Evolutionary conservation across 1,140 invertebrate genomes (phyloP), one percentile per base, ranked within the genome.

Genomic region (Bombus cullumanus): DNA sequence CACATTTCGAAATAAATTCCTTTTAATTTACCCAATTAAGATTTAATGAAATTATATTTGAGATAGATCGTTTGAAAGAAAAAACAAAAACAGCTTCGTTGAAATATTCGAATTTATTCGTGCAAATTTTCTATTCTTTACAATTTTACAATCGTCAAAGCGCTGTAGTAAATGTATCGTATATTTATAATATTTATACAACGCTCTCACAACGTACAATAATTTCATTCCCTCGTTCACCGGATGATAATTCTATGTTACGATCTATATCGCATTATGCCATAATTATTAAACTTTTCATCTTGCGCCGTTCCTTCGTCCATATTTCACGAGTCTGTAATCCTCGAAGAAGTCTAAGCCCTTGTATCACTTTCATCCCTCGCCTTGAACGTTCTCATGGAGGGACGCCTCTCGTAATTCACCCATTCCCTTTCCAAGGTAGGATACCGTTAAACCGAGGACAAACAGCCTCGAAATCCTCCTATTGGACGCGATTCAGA

Each of bases 381-480:
- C 28, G 43, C 37, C 69, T 86, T 41, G 82, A 59, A 62, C 84
- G 68, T 10, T 39, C 71, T 83, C 74, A 34, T 37, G 57, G 68
- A 76, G n/a, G 72, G 62, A 74, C 64, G 31, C n/a, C 59, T 85
- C 57, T 68, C 74, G 18, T 75, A 81, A 88, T 41, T 85, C 86
- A 72, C 57, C 47, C 66, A 69, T 53, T 64, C 37, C 41, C 41
- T 22, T 53, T 31, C 10, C 47, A 47, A 72, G 57, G 12, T 75
- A 43, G 69, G 37, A 31, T 79, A 79, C 69, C 59, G 74, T 34
- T 82, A 78, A 86, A 79, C 72, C 78, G 53, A 79, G 31, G 83
- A 82, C 81, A 83, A 89, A 86, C 71, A 86, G 34, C 25, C 34
- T 72, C 47, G 62, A 37, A 34, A n/a, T 74, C 31, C 37, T 71